phyloP scores from a whole-genome alignment of 2,888 invertebrate genomes.

The Orchesellides sinensis region DNA sequence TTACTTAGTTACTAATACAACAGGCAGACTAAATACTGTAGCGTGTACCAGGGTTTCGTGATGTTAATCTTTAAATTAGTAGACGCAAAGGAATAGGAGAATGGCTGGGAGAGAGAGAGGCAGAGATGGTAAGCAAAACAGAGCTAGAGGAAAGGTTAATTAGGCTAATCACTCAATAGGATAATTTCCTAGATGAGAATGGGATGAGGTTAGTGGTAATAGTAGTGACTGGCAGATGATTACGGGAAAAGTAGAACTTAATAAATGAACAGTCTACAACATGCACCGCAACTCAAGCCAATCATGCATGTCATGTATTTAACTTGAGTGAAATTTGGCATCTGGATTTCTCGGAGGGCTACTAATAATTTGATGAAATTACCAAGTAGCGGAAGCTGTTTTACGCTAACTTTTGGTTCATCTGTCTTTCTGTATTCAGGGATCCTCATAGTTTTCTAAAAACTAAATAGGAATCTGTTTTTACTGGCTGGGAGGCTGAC shows the following conservation, averaged over 20 bases:
- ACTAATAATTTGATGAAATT: conserved; percentile 55
- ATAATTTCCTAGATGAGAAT: conserved; percentile 58
- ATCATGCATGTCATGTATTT: conserved; percentile 43
- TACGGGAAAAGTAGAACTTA: conserved; percentile 25
- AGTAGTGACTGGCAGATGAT: conserved; percentile 49
- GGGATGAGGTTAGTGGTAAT: conserved; percentile 45
- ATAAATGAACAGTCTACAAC: conserved; percentile 49
- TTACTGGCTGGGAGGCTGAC: no score
- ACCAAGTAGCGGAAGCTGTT: no score
- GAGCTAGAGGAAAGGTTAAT: conserved; percentile 44
- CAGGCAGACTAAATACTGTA: no score
- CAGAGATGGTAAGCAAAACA: no score
- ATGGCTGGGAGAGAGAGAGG: not conserved
- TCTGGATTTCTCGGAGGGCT: conserved; percentile 23
- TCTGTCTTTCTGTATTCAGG: no score
- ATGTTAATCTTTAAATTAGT: not conserved
- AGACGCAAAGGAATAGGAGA: not conserved
- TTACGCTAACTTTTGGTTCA: no score
- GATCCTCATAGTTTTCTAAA: no score
- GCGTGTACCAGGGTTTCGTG: no score
- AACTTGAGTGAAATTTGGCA: conserved; percentile 36
- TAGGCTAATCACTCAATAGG: conserved; percentile 59
- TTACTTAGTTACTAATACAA: no score
- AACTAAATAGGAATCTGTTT: no score
- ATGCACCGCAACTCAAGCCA: conserved; percentile 55